These are phyloP conservation scores for Cottoperca gobio DNA, from an alignment of 2,797 vertebrate genomes.

Conservation along the genomic window DNA sequence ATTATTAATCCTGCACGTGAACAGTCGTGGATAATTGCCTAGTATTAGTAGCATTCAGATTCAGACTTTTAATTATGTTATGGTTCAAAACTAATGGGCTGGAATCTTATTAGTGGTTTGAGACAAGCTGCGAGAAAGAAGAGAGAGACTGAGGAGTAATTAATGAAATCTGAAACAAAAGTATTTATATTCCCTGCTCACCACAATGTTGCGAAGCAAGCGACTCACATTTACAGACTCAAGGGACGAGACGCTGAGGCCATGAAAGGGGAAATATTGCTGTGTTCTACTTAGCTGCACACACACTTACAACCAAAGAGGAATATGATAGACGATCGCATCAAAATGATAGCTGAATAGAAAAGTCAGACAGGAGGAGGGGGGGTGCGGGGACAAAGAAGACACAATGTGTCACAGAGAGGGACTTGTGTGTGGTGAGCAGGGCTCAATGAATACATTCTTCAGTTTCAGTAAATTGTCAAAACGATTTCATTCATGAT, in stretches of 20 bases:
- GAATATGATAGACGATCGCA: conserved; percentile 46
- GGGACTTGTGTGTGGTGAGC: conserved; percentile 24
- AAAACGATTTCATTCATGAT: conserved; percentile 40
- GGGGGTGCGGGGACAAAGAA: conserved; percentile 24
- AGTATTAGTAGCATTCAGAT: conserved; percentile 58
- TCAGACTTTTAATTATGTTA: conserved; percentile 61
- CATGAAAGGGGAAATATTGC: conserved; percentile 50
- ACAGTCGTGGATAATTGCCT: conserved; percentile 46
- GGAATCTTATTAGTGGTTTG: conserved; percentile 69
- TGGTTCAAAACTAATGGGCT: conserved; percentile 65
- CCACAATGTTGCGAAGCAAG: conserved; percentile 45
- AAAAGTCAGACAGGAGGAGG: conserved; percentile 42
- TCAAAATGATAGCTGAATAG: conserved; percentile 52
- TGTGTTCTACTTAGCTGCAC: conserved; percentile 50
- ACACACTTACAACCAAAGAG: conserved; percentile 62
- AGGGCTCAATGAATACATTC: conserved; percentile 41
- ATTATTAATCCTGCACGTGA: conserved; percentile 50
- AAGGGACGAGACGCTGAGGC: conserved; percentile 42
- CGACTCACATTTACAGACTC: conserved; percentile 53
- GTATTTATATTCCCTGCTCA: conserved; percentile 65
- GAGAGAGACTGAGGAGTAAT: conserved; percentile 55
- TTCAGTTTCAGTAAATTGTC: conserved; percentile 51
- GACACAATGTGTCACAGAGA: conserved; percentile 41
- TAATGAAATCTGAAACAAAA: conserved; percentile 63
- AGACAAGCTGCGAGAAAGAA: conserved; percentile 53